Base-by-base conservation (phyloP, 2,113 vertebrate genomes). In the Cyanocitta stelleri region DNA sequence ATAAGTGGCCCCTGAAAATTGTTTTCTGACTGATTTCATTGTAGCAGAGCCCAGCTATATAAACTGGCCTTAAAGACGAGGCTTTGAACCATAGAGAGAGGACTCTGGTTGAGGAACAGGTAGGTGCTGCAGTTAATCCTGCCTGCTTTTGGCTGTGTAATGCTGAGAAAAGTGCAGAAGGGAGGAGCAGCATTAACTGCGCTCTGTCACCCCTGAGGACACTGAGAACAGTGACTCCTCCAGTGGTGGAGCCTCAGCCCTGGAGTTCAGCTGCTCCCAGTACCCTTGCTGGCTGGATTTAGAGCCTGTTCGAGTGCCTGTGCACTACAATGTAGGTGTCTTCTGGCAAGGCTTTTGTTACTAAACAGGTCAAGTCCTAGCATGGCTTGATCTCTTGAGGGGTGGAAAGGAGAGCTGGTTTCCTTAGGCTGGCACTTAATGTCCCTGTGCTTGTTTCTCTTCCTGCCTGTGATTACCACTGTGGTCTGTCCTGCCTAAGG, bases 191-290 rank as follows among this genome's bases (percentile, higher is more conserved):
- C 41, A 14, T 73, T 76, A 56, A 37, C 10, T 79, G 58, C 18
- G 27, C 19, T 3, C 0, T 62, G 1, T 58, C 49, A 72, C 11
- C 55, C 24, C 13, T 8, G 20, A 43, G 41, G 32, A 26, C 11
- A 17, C 27, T 7, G 19, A 41, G 29, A 32, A 8, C 67, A 41
- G 19, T 18, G 44, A 19, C 19, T 72, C 11, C 18, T 74, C 33
- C 0, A 1, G 33, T 3, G 3, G 13, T 22, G 1, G 1, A 76
- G 17, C 46, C n/a, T 76, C 54, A 41, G 37, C 32, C 44, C 39
- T 27, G 33, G 59, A 74, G 20, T 54, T 85, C 58, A 59, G 16
- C 41, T 87, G 35, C 23, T 58, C 39, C 24, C 35, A 18, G 0
- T 39, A n/a, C 7, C 5, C 21, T 75, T 73, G 11, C 41, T 79